A percentile compares a stretch with the other conserved stretches of the same genome.
Conservation (phyloP, 1,140 invertebrate species). For the Stegodyphus dumicola region DNA sequence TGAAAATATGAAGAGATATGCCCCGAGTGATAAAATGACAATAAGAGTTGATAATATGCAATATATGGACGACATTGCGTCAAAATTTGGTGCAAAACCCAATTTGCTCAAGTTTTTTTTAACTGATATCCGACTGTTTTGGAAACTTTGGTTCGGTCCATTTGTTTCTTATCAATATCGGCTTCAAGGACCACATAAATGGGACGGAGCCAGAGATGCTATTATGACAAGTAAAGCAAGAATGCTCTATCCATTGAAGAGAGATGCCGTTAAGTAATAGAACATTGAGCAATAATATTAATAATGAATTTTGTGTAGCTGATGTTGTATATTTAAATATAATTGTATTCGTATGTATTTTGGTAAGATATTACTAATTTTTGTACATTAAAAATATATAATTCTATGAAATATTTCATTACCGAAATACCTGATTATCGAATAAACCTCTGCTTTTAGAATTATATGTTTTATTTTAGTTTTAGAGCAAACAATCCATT, state of each 20-base stretch:
- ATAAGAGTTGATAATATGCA: constrained; percentile 44
- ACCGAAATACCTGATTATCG: too few species aligned
- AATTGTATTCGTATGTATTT: too few species aligned
- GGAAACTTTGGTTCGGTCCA: constrained; percentile 65
- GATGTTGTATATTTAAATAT: too few species aligned
- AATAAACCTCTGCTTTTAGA: too few species aligned
- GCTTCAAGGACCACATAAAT: constrained; percentile 66
- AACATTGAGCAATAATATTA: too few species aligned
- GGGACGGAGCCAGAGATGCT: constrained; percentile 67
- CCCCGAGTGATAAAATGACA: constrained; percentile 30
- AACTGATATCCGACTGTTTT: constrained; percentile 60
- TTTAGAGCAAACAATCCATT: too few species aligned
- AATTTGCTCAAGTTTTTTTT: constrained; percentile 53
- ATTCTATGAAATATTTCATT: too few species aligned
- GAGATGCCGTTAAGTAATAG: background rate
- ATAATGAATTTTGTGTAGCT: too few species aligned
- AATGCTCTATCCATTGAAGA: background rate
- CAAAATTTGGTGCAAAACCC: constrained; percentile 44
- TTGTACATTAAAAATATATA: too few species aligned
- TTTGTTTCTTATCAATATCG: constrained; percentile 68
- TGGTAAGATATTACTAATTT: too few species aligned
- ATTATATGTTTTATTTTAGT: too few species aligned
- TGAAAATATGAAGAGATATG: constrained; percentile 45
- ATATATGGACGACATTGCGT: constrained; percentile 53
- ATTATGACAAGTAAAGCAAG: constrained; percentile 63